Evolutionary conservation across 2,888 invertebrate genomes (phyloP).

Genomic region (Sesamia inferens): DNA sequence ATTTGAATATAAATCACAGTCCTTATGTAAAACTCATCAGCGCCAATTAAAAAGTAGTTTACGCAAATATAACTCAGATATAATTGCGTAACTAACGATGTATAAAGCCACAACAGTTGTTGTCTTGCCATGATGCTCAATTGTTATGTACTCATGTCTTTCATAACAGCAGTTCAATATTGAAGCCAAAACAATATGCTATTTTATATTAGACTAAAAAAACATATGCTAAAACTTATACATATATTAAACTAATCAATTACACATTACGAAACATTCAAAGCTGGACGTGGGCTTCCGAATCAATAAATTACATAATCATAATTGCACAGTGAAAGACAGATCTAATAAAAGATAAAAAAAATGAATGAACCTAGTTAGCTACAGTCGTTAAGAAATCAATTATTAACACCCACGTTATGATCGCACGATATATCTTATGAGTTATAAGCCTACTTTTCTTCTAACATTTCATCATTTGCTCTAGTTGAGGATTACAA

Average conservation of each 20-base stretch:
- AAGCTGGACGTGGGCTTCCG: conserved; percentile 7
- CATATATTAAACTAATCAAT: not conserved
- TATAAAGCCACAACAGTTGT: conserved; percentile 12
- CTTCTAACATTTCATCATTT: conserved; percentile 58
- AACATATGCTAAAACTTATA: not conserved
- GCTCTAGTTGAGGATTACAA: conserved; percentile 52
- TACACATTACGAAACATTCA: conserved; percentile 9
- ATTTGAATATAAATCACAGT: conserved; percentile 48
- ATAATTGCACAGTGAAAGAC: conserved; percentile 3
- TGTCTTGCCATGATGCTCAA: conserved; percentile 19
- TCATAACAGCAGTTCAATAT: not conserved
- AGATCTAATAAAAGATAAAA: conserved; percentile 29
- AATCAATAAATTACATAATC: conserved; percentile 28
- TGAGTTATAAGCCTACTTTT: conserved; percentile 57
- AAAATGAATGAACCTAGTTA: conserved; percentile 32
- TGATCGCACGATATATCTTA: conserved; percentile 58
- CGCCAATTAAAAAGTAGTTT: conserved; percentile 38
- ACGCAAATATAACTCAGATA: conserved; percentile 38
- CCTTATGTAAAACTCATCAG: conserved; percentile 41
- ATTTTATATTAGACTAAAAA: not conserved
- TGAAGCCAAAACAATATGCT: conserved; percentile 3
- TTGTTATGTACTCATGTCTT: conserved; percentile 19
- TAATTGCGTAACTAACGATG: conserved; percentile 32
- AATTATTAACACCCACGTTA: conserved; percentile 38
- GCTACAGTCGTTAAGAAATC: conserved; percentile 48